Evolutionary conservation across 1,140 invertebrate genomes (phyloP), one percentile per base, ranked within the genome.

Genomic region (Prorops nasuta): DNA sequence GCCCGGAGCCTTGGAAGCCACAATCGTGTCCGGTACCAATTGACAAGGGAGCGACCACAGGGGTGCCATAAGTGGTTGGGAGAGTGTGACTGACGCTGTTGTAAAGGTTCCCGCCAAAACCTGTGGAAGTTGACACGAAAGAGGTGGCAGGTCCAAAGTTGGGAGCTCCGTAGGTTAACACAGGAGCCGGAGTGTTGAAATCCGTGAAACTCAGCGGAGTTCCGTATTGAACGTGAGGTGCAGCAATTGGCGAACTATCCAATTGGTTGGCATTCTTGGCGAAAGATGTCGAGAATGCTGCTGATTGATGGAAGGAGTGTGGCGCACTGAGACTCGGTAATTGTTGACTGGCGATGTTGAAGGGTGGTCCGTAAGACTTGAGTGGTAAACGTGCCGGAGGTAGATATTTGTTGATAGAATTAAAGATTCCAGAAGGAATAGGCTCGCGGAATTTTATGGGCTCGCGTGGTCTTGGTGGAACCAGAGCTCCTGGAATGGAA

Each of bases 391-490:
- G 57, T 24, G 16, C 37, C 63, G 78, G 62, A 74, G 81, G 69
- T 17, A 74, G n/a, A 18, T 72, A 50, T 79, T 84, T 45, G 84
- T 84, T 65, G 3, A 75, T 37, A 39, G 58, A 62, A 2, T 57
- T 56, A 8, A 73, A 69, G 1, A 90, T 61, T 1, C 85, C 86
- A 38, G 75, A 72, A 3, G 88, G 87, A 2, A 89, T 83, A 1
- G 83, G 80, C 20, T 88, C 85, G 42, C 85, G 79, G 62, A 88
- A 89, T 58, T 84, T 81, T 6, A 60, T 77, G 54, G 58, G 78
- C 17, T 64, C 69, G 48, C 54, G 78, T 54, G 35, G 76, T 69
- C 62, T 75, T 58, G 56, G 79, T 44, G 60, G 79, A 56, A 60
- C 67, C 52, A 67, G 68, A 58, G 54, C 60, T 22, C 58, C 66